A percentile compares a stretch with the other conserved stretches of the same genome.
These are phyloP conservation scores for Gavialis gangeticus DNA, from an alignment of 2,113 vertebrate genomes.

Conservation along the genomic window DNA sequence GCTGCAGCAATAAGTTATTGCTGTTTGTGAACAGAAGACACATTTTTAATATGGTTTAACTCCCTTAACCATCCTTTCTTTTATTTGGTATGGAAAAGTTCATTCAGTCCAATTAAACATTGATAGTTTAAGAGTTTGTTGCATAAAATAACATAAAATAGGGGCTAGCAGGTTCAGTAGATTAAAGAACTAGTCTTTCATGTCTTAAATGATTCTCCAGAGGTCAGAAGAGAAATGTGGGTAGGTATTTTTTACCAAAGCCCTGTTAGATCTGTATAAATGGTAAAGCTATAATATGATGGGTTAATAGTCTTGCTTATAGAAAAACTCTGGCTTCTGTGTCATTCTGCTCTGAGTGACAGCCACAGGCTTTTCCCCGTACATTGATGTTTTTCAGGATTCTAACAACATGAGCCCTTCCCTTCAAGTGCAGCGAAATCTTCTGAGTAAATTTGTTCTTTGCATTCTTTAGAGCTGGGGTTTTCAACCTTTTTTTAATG, in stretches of 20 bases:
- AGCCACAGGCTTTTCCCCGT: neutral
- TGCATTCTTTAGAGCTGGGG: too few species aligned
- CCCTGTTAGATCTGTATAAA: neutral
- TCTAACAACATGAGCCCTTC: too few species aligned
- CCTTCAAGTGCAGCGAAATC: neutral
- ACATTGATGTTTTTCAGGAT: neutral
- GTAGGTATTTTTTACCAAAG: neutral
- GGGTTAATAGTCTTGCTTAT: neutral
- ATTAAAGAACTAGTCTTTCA: neutral
- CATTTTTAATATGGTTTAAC: neutral
- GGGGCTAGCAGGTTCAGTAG: neutral
- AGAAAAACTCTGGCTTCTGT: neutral
- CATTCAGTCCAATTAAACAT: neutral
- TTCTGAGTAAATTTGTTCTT: too few species aligned
- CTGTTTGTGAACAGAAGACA: neutral
- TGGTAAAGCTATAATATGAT: neutral
- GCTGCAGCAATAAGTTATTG: neutral
- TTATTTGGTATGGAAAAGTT: neutral
- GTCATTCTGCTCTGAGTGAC: neutral
- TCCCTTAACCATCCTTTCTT: neutral
- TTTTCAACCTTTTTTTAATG: too few species aligned
- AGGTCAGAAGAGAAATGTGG: neutral
- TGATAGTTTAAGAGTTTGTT: neutral
- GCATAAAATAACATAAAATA: neutral
- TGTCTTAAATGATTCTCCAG: neutral